phyloP scores from a whole-genome alignment of 2,113 vertebrate genomes.

The Oceanites oceanicus region DNA sequence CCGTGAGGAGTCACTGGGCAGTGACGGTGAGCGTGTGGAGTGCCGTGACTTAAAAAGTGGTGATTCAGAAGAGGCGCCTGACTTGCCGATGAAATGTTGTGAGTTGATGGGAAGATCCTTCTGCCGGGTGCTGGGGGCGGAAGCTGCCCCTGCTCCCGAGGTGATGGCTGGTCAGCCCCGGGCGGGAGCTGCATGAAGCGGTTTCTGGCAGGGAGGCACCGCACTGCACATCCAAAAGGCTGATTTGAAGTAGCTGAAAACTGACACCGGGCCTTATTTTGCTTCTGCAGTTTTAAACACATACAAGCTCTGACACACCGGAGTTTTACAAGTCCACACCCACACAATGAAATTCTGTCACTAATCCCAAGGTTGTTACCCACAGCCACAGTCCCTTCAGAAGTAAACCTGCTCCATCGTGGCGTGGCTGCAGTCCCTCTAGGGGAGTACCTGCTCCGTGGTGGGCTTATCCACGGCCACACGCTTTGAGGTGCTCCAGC shows the following conservation, averaged over 20 bases:
- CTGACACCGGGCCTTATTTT: not conserved
- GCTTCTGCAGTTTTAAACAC: not conserved
- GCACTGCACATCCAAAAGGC: not conserved
- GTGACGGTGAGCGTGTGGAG: accelerated
- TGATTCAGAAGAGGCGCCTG: not conserved
- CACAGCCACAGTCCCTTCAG: too few relatives aligned
- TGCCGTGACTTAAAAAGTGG: not conserved
- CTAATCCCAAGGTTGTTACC: not conserved
- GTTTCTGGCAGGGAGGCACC: not conserved
- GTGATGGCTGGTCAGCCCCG: not conserved
- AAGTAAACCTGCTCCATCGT: too few relatives aligned
- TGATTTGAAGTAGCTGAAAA: not conserved
- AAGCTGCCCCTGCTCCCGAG: not conserved
- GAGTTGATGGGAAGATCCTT: not conserved
- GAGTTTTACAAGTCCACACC: not conserved
- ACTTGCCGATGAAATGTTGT: accelerated
- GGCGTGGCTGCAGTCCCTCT: too few relatives aligned
- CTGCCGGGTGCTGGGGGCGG: accelerated
- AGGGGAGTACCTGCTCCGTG: too few relatives aligned
- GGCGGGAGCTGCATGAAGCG: not conserved
- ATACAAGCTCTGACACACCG: not conserved
- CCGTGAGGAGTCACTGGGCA: accelerated
- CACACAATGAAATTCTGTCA: not conserved
- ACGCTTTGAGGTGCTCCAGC: too few relatives aligned
- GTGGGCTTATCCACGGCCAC: too few relatives aligned